phyloP scores from a whole-genome alignment of 2,797 vertebrate species.

The Jordanella pulchra region DNA sequence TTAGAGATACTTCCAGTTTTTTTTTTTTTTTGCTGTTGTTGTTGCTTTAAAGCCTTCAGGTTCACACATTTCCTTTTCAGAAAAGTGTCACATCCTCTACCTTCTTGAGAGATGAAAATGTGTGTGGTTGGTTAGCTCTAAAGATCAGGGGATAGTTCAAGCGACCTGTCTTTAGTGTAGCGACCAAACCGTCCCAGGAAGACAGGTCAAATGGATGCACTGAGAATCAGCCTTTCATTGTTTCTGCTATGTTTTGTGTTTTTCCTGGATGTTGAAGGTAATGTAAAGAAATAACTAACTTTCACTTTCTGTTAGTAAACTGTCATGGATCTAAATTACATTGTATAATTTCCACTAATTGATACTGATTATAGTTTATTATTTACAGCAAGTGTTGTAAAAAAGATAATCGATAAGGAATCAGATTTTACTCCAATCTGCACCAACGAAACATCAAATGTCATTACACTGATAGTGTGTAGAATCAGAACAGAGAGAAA shows the following conservation, averaged over 20 bases:
- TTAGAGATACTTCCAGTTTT: background rate
- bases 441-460: rapidly evolving
- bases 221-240: constrained; percentile 20
- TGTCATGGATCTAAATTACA: too few species aligned
- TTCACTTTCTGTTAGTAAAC: background rate
- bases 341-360: background rate
- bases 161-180: rapidly evolving
- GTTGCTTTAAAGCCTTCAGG: background rate
- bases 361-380: rapidly evolving
- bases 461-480: background rate
- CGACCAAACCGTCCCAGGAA: background rate
- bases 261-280: background rate
- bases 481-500: constrained; percentile 5
- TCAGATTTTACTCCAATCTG: constrained; percentile 17
- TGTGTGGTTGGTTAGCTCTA: background rate
- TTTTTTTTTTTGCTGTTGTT: background rate
- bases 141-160: background rate
- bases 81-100: background rate
- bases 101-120: background rate
- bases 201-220: background rate
- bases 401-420: background rate
- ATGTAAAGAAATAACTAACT: background rate
- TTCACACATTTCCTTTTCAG: constrained; percentile 1
- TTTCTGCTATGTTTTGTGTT: background rate
- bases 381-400: constrained; percentile 22